Evolutionary conservation across 2,888 invertebrate genomes (phyloP).

Genomic region (Macrostomum cliftonense): DNA sequence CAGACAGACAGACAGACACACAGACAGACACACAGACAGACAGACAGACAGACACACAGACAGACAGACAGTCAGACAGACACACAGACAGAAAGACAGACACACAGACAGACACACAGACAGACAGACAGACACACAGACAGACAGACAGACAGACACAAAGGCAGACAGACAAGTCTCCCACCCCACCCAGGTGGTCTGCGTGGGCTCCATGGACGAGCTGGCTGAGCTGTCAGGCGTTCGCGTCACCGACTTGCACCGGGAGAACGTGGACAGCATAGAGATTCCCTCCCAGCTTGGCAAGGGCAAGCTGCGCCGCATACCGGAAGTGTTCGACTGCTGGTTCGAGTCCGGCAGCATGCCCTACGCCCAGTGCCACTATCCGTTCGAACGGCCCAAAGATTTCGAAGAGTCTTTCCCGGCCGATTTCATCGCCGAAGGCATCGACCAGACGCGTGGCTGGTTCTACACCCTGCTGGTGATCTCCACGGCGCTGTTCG

Average conservation of each 20-base stretch:
- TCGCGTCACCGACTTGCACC: conserved; percentile 64
- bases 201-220: conserved; percentile 78
- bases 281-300: conserved; percentile 75
- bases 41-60: no score
- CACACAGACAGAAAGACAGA: no score
- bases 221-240: conserved; percentile 61
- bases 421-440: conserved; percentile 98
- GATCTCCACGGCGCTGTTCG: conserved; percentile 78
- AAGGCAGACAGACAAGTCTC: neutral
- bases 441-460: conserved; percentile 87
- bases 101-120: no score
- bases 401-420: conserved; percentile 78
- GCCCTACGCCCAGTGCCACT: conserved; percentile 58
- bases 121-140: no score
- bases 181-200: conserved; percentile 46
- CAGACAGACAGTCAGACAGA: no score
- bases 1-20: no score
- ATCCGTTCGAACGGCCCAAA: conserved; percentile 45
- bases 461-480: conserved; percentile 98
- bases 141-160: no score
- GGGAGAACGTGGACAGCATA: conserved; percentile 73
- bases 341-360: conserved; percentile 99
- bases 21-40: no score
- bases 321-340: conserved; percentile 91
- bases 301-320: conserved; percentile 60